phyloP scores from a whole-genome alignment of 2,113 vertebrate species.

The Sceloporus undulatus region DNA sequence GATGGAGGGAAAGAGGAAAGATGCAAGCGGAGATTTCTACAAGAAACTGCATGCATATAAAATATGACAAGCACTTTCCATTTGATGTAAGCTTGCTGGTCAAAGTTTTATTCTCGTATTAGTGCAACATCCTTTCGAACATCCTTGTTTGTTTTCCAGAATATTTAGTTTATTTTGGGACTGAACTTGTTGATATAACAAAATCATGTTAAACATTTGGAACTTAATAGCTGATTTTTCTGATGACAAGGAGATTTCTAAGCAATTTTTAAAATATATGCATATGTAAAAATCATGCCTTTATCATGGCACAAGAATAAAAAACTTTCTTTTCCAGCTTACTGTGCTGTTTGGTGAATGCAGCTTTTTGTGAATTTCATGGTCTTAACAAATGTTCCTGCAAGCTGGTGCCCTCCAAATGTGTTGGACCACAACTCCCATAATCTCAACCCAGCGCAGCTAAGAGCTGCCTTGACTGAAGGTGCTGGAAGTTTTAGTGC shows the following conservation, averaged over 20 bases:
- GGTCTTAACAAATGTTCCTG: not conserved
- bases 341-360: not conserved
- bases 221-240: not conserved
- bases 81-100: not conserved
- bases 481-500: not conserved
- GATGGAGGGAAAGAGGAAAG: accelerated
- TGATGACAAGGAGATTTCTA: not conserved
- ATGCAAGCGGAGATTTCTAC: not conserved
- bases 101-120: not conserved
- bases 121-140: not conserved
- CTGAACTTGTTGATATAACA: not conserved
- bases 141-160: not conserved
- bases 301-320: conserved; percentile 15
- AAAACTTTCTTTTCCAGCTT: not conserved
- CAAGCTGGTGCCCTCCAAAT: not conserved
- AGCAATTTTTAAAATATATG: conserved; percentile 35
- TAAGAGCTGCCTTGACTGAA: not conserved
- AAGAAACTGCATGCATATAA: not conserved
- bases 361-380: not conserved
- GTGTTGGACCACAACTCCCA: not conserved
- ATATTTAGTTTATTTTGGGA: not conserved
- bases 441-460: not conserved
- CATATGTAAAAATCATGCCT: not conserved
- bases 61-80: not conserved
- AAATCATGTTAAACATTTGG: not conserved